Evolutionary conservation across 1,140 invertebrate species (phyloP), one percentile per base, ranked within the genome.

Genomic region (Heliothis virescens): DNA sequence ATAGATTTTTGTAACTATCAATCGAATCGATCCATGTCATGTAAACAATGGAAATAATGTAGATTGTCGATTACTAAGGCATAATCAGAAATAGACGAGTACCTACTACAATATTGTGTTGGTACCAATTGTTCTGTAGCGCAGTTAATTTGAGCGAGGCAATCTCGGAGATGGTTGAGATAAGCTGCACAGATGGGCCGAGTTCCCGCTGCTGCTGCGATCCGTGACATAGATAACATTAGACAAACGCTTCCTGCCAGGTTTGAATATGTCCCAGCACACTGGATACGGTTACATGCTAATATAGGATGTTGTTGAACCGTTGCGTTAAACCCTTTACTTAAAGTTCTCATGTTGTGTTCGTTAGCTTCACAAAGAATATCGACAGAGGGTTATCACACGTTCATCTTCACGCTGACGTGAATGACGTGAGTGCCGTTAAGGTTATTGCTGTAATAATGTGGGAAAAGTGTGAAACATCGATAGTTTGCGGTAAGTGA

Each of bases 391-490:
- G 74, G 75, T 57, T 69, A 78, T 78, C 75, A 78, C 75, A 78
- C 63, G 63, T 78, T 78, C 53, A 78, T 78, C 75, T 67, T 29
- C 16, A 63, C 29, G 63, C 75, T 78, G 75, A 69, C 63, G 75
- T 78, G 75, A 78, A 80, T 86, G 82, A 81, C 86, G 83, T 82
- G 67, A 57, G 79, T 80, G 75, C 86, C 89, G 86, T 89, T 89
- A 89, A 52, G 81, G 78, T 86, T 88, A 85, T 83, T 63, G 71
- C 67, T 78, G 82, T 82, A 82, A 86, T 78, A 69, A 78, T 89
- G 85, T 86, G 87, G 83, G 87, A 88, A 87, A 86, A 90, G 89
- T 90, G 89, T 89, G 85, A 89, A 89, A 87, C 88, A 87, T 89
- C 83, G 85, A 86, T 87, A 87, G 86, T 88, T 90, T 90, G 88